Conservation (phyloP, 2,797 vertebrate species). For the Carapus acus region DNA sequence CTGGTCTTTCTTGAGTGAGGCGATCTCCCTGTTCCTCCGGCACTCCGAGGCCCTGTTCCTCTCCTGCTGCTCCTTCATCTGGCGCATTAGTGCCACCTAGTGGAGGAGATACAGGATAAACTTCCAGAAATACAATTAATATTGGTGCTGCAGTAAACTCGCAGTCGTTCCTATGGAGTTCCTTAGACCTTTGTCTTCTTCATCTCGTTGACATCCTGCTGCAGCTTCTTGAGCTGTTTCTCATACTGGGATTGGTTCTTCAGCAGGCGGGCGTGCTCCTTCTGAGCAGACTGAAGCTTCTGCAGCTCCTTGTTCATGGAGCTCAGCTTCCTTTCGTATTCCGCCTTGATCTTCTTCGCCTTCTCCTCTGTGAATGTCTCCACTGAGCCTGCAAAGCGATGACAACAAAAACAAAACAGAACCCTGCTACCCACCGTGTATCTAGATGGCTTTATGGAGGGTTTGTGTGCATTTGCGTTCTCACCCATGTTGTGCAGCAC, state of each 20-base stretch:
- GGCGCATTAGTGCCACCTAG: conserved; percentile 93
- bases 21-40: conserved; percentile 88
- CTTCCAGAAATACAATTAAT: no score
- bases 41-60: conserved; percentile 82
- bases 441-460: no score
- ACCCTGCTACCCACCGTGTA: no score
- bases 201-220: conserved; percentile 95
- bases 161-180: conserved; percentile 7
- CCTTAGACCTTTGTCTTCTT: conserved; percentile 99
- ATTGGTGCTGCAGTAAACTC: no score
- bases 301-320: conserved; percentile 96
- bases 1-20: conserved; percentile 95
- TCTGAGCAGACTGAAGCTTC: conserved; percentile 91
- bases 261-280: conserved; percentile 89
- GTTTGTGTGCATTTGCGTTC: background rate
- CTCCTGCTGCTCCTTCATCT: conserved; percentile 99
- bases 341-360: conserved; percentile 87
- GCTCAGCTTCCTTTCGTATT: conserved; percentile 92
- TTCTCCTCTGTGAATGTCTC: conserved; percentile 94
- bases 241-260: conserved; percentile 97
- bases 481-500: conserved; percentile 92
- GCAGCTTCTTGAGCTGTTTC: conserved; percentile 92
- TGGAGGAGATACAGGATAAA: conserved; percentile 11
- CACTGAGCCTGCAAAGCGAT: conserved; percentile 81
- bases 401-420: background rate